A percentile compares a stretch with the other conserved stretches of the same genome.
phyloP scores from a whole-genome alignment of 2,797 vertebrate species.

The Argentina silus region DNA sequence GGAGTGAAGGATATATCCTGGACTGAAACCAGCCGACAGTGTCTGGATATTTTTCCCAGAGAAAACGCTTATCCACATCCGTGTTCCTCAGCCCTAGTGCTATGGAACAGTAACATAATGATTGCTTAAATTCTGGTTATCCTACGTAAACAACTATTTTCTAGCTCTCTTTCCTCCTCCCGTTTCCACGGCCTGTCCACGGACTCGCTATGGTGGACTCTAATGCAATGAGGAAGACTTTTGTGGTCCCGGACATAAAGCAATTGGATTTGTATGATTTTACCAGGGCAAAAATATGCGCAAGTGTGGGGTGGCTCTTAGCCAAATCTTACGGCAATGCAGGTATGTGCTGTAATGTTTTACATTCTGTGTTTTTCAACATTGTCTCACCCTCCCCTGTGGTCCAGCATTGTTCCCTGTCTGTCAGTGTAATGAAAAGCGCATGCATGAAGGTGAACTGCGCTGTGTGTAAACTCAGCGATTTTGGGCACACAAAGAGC shows the following conservation, averaged over 20 bases:
- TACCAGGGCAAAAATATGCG: constrained; percentile 87
- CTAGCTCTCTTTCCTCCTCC: constrained; percentile 27
- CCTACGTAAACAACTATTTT: constrained; percentile 32
- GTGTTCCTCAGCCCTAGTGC: constrained; percentile 63
- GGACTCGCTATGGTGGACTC: constrained; percentile 85
- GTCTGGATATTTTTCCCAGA: constrained; percentile 65
- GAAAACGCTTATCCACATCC: constrained; percentile 66
- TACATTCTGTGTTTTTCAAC: constrained; percentile 9
- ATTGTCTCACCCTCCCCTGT: constrained; percentile 15
- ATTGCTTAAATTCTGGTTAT: constrained; percentile 61
- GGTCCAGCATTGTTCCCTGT: constrained; percentile 31
- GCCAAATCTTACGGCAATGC: constrained; percentile 86
- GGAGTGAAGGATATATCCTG: constrained; percentile 29
- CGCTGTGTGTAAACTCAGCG: constrained; percentile 69
- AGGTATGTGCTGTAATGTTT: constrained; percentile 76
- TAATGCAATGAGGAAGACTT: constrained; percentile 85
- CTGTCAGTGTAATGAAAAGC: constrained; percentile 41
- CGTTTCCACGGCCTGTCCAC: constrained; percentile 41
- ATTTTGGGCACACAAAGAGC: constrained; percentile 76
- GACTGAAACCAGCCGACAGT: constrained; percentile 52
- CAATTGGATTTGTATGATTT: constrained; percentile 90
- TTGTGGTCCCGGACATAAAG: constrained; percentile 90
- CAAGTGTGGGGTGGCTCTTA: constrained; percentile 90
- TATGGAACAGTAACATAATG: constrained; percentile 70
- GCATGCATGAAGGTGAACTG: constrained; percentile 55